Evolutionary conservation across 2,797 vertebrate species (phyloP).

Genomic region (Myioborus miniatus): DNA sequence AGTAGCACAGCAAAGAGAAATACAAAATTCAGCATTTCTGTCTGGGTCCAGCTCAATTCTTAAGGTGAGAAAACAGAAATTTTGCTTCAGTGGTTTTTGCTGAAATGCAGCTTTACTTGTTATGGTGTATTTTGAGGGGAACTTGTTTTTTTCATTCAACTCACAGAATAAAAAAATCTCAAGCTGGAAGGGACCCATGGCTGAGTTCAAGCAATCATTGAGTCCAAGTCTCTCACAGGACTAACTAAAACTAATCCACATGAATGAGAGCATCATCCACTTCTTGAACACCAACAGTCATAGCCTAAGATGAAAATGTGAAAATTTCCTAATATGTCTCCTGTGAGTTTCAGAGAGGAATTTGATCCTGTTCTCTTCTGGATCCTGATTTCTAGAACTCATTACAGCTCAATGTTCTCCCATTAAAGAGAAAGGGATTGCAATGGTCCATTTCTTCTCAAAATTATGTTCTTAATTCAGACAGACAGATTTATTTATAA

Average conservation of each 20-base stretch:
- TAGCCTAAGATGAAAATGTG: not conserved
- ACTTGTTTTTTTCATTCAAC: not conserved
- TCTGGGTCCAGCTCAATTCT: not conserved
- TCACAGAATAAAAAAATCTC: not conserved
- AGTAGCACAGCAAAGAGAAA: not conserved
- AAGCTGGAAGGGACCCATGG: not conserved
- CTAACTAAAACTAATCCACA: not conserved
- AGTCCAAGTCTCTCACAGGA: not conserved
- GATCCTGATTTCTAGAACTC: not conserved
- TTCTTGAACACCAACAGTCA: not conserved
- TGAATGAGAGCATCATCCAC: not conserved
- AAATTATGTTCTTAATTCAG: not conserved
- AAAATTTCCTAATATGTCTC: not conserved
- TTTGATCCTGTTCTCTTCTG: not conserved
- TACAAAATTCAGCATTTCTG: not conserved
- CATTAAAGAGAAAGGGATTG: not conserved
- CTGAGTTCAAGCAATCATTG: not conserved
- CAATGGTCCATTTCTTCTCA: not conserved
- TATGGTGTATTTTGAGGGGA: not conserved
- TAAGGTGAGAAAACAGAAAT: not conserved
- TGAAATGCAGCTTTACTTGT: not conserved
- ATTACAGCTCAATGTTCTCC: not conserved
- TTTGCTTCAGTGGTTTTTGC: not conserved
- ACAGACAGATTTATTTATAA: not conserved
- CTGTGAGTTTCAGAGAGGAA: not conserved